A percentile compares a stretch with the other conserved stretches of the same genome.
These are phyloP conservation scores for Champsocephalus esox DNA, from an alignment of 2,797 vertebrate species.

Conservation along the genomic window DNA sequence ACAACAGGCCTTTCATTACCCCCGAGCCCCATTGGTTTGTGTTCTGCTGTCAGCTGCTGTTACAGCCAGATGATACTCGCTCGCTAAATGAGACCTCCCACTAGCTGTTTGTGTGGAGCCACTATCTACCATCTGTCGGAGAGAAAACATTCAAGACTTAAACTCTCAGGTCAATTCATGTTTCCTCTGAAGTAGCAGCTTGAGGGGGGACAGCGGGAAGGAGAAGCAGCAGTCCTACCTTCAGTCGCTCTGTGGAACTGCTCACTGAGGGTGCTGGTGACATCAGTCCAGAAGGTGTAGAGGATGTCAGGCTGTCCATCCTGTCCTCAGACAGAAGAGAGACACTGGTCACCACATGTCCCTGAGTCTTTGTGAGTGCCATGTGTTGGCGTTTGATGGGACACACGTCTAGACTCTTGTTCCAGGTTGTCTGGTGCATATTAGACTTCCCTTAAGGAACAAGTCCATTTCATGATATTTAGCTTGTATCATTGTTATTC, in stretches of 20 bases:
- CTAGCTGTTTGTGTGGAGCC: neutral
- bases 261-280: constrained; percentile 90
- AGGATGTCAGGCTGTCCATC: constrained; percentile 94
- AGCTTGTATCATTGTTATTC: neutral
- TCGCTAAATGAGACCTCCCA: constrained; percentile 20
- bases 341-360: neutral
- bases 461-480: too few relatives aligned
- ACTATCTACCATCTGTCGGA: neutral
- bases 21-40: constrained; percentile 14
- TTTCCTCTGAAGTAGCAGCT: too few relatives aligned
- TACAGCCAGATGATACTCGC: constrained; percentile 26
- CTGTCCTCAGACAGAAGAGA: constrained; percentile 73
- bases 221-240: constrained; percentile 80
- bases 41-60: constrained; percentile 25
- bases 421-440: neutral
- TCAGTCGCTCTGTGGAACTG: constrained; percentile 92
- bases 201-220: neutral
- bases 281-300: constrained; percentile 92
- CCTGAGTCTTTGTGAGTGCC: neutral
- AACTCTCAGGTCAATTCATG: neutral
- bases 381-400: neutral
- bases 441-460: neutral
- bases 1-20: constrained; percentile 23
- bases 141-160: neutral
- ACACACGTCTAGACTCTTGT: neutral